Percentiles rank a stretch among this genome's conserved stretches.
These are phyloP conservation scores for Ophion slaviceki DNA, from an alignment of 2,888 invertebrate genomes.

Conservation along the genomic window DNA sequence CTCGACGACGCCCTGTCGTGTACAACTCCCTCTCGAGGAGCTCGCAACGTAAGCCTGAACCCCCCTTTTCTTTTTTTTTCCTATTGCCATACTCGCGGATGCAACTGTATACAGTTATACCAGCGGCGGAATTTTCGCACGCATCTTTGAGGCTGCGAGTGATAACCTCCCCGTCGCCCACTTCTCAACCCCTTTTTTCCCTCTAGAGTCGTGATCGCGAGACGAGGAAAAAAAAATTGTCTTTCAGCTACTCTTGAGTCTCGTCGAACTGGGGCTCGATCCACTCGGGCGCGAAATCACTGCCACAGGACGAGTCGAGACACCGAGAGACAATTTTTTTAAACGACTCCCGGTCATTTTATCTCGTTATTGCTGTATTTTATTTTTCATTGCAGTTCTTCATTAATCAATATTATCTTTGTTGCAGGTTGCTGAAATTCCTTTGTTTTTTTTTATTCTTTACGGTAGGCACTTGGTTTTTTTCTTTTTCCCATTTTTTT, in stretches of 20 bases:
- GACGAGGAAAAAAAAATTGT: slow-evolving; percentile 34
- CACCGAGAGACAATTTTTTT: neutral
- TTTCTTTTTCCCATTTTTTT: neutral
- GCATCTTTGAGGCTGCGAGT: slow-evolving; percentile 49
- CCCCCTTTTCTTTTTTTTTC: slow-evolving; percentile 14
- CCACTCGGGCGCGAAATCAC: slow-evolving; percentile 1
- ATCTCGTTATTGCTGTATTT: neutral
- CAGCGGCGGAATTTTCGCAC: slow-evolving; percentile 48
- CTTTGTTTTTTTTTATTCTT: neutral
- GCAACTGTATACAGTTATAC: slow-evolving; percentile 36
- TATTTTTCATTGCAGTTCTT: neutral
- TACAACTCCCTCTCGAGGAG: slow-evolving; percentile 56
- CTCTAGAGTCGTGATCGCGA: neutral
- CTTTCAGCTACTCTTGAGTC: slow-evolving; percentile 19
- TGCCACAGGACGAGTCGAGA: slow-evolving; percentile 11
- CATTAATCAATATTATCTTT: neutral
- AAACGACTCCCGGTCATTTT: neutral
- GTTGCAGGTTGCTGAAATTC: neutral
- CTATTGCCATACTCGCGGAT: slow-evolving; percentile 18
- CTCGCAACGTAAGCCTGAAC: slow-evolving; percentile 36
- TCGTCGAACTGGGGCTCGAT: slow-evolving; percentile 27
- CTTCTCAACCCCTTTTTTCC: neutral
- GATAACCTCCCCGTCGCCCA: slow-evolving; percentile 2
- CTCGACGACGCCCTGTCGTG: slow-evolving; percentile 61
- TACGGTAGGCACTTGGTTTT: neutral